These are phyloP conservation scores for Calosoma granatense DNA, from an alignment of 1,140 invertebrate genomes.

Conservation along the genomic window DNA sequence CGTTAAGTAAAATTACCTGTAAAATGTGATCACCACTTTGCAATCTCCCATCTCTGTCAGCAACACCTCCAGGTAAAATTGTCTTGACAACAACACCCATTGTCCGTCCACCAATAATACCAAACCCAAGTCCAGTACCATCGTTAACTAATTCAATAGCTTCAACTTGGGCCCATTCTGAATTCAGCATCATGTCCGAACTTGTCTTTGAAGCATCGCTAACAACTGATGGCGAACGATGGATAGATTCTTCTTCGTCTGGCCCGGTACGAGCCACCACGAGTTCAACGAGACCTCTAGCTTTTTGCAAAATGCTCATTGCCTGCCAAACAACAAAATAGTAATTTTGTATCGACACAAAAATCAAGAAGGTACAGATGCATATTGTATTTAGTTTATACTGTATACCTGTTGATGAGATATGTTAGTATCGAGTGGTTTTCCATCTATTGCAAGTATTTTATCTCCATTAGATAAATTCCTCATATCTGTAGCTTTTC, in stretches of 20 bases:
- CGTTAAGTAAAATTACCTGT: constrained; percentile 61
- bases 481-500: constrained; percentile 33
- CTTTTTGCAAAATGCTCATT: constrained; percentile 71
- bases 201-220: constrained; percentile 62
- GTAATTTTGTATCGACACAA: neutral
- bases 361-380: constrained; percentile 10
- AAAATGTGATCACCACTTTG: constrained; percentile 94
- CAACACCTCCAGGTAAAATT: constrained; percentile 88
- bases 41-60: constrained; percentile 85
- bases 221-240: constrained; percentile 54
- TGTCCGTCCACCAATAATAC: constrained; percentile 91
- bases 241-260: constrained; percentile 32
- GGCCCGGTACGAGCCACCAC: constrained; percentile 45
- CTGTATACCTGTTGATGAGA: constrained; percentile 62
- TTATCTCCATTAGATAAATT: constrained; percentile 72
- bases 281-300: constrained; percentile 61
- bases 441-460: constrained; percentile 80
- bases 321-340: constrained; percentile 47
- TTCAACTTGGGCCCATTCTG: constrained; percentile 94
- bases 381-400: constrained; percentile 10
- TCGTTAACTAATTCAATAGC: constrained; percentile 91
- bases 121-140: constrained; percentile 92
- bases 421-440: constrained; percentile 71
- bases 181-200: constrained; percentile 67
- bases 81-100: constrained; percentile 97